Conservation (phyloP, 2,888 invertebrate species). For the Danaus chrysippus region DNA sequence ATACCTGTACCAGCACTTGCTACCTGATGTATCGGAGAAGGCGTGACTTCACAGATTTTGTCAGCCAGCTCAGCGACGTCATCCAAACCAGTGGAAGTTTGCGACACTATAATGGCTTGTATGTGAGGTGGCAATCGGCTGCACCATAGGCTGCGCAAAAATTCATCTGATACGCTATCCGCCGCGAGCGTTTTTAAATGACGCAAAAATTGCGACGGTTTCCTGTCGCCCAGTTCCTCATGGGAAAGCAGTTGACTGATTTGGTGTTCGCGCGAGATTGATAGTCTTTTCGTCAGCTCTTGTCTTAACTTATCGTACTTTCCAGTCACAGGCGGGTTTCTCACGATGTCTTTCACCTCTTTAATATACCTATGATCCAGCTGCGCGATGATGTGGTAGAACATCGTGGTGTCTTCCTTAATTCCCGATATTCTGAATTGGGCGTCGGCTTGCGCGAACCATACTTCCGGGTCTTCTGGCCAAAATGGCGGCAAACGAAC, state of each 20-base stretch:
- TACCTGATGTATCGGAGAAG: constrained; percentile 9
- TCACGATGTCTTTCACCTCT: constrained; percentile 22
- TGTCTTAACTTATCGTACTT: constrained; percentile 21
- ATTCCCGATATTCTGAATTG: constrained; percentile 15
- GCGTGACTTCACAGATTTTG: constrained; percentile 9
- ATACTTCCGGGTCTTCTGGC: constrained; percentile 14
- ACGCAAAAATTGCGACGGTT: constrained; percentile 20
- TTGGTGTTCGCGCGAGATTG: constrained; percentile 19
- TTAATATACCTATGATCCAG: constrained; percentile 12
- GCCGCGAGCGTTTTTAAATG: constrained; percentile 12
- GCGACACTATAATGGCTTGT: constrained; percentile 10
- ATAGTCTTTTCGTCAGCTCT: constrained; percentile 21
- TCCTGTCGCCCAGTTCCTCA: constrained; percentile 25
- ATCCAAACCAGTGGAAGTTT: constrained; percentile 3
- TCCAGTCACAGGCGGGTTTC: constrained; percentile 15
- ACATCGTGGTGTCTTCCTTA: constrained; percentile 17
- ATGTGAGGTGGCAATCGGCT: constrained; percentile 11
- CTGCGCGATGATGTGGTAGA: constrained; percentile 13
- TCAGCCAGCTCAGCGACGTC: constrained; percentile 11
- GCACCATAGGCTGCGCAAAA: constrained; percentile 9
- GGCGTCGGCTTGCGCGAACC: constrained; percentile 23
- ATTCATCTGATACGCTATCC: constrained; percentile 2
- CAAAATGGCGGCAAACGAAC: constrained; percentile 21
- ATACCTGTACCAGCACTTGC: constrained; percentile 8
- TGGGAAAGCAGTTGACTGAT: constrained; percentile 16